Evolutionary conservation across 2,888 invertebrate species (phyloP), one percentile per base, ranked within the genome.

Genomic region (Chrysolina americana): DNA sequence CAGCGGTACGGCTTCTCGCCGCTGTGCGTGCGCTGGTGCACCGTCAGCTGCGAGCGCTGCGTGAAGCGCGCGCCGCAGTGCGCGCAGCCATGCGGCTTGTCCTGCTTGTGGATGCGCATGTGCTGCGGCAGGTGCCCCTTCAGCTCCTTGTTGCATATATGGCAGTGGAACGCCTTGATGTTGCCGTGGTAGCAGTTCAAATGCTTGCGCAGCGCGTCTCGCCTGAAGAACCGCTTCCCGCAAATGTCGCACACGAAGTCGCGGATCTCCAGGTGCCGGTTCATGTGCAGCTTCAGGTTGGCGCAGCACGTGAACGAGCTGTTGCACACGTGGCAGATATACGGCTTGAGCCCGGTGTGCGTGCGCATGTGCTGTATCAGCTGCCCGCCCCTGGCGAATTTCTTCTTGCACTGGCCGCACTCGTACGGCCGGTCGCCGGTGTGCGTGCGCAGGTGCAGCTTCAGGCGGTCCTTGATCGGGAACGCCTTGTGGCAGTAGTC

Each of bases 91-190:
- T 95, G 94, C 0, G 95, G 95, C 77, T 94, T 92, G 74, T 92
- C 92, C 59, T 94, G 92, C 47, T 92, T 92, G 87, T 96, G 96
- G 0, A 93, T 94, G 53, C 95, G 90, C 92, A 96, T 92, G 85
- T 96, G 96, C 82, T 95, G 94, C 19, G 94, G 91, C 78, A 96
- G 88, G 85, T 95, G 96, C 0, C 95, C 95, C 84, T 95, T 95
- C 76, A 96, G 91, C 63, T 91, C 91, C 84, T 95, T 95, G 82
- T 94, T 93, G 85, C 96, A 96, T 73, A 96, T 91, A 1, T 93
- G 92, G 86, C 96, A 96, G 78, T 94, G 92, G 82, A 95, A 94
- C 28, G 94, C 92, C 78, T 93, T 92, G 1, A 92, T 89, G 71
- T 94, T 94, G 41, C 91, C 92, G 83, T 96, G 96, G 80, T 92